Evolutionary conservation across 2,113 vertebrate genomes (phyloP), one percentile per base, ranked within the genome.

Genomic region (Lampris incognitus): DNA sequence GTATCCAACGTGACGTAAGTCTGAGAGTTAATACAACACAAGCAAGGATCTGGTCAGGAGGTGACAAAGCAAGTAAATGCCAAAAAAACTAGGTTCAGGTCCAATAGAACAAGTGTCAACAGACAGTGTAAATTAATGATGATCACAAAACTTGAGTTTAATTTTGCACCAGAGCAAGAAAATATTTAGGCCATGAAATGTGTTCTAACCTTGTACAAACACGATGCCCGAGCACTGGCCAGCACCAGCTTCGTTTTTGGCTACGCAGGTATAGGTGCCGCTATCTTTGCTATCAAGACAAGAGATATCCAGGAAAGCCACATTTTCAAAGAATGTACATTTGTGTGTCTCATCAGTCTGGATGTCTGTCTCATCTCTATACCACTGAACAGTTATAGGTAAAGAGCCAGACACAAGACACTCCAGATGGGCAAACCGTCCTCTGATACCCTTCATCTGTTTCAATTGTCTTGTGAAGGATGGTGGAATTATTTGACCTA

Each of bases 201-300:
- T n/a, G n/a, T n/a, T n/a, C n/a, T n/a, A n/a, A n/a, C 96, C 96
- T 97, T 97, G 96, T 71, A 97, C 95, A 40, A 93, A 95, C 85
- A 97, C 92, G 66, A 93, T 81, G 6, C 95, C 96, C 2, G 93
- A 96, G 90, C 96, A 96, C 38, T 97, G 96, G 83, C 93, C 96
- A 75, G 92, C 94, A 63, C 96, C 96, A 66, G 96, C 96, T 82
- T 94, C 92, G 84, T 97, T 97, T 65, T 94, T 94, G 72, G 96
- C 96, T 76, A 94, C 94, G 69, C 96, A 97, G 5, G 95, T 95
- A 44, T 97, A 97, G 13, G 88, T 95, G 54, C 96, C 96, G 52
- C 92, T 95, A 85, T 97, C 96, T 70, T 87, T 69, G 55, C 94
- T 95, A 93, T 96, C 95, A 49, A 97, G 94, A 1, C 93, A 91